Base-by-base conservation (phyloP, 2,888 invertebrate genomes). In the Parnassius mnemosyne region DNA sequence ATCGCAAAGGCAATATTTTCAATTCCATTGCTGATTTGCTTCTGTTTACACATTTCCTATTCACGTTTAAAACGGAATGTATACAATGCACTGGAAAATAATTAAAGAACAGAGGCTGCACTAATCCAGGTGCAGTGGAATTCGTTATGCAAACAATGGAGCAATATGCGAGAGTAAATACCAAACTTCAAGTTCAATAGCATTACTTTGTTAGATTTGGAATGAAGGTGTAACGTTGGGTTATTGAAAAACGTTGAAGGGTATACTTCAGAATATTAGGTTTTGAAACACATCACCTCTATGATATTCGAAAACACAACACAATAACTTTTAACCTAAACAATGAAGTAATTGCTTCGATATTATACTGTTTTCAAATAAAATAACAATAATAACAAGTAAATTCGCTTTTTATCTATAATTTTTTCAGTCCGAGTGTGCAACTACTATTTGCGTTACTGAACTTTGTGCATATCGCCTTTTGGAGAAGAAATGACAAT, bases 91-190 rank as follows among this genome's bases (percentile, higher is more conserved):
- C 66, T 74, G 72, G 66, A 63, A 64, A 69, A 68, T 67, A 63
- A 66, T 67, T 65, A 65, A 41, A 63, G 53, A 59, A 65, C 57
- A 67, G 71, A 71, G 66, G 64, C 79, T 78, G 74, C 75, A 74
- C 69, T 75, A 78, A 77, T 71, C 68, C 71, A 75, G 71, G 74
- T 70, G 75, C 69, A 68, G 66, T 71, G 78, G 81, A 79, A 86
- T 86, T 77, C 73, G 70, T 78, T 72, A 75, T 77, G 75, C 71
- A 82, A 85, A 87, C 84, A 87, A 81, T 79, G 74, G 72, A 63
- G 67, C 71, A 69, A 72, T 72, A 70, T 64, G 68, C 64, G 68
- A 71, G 67, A 67, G 70, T 69, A 69, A 66, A 72, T 69, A 71
- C 71, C 71, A 70, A 67, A 70, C 60, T 67, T 61, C 12, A 55